Percentiles rank a stretch among this genome's conserved stretches.
These are phyloP conservation scores for Lysandra coridon DNA, from an alignment of 2,888 invertebrate genomes.

Conservation along the genomic window DNA sequence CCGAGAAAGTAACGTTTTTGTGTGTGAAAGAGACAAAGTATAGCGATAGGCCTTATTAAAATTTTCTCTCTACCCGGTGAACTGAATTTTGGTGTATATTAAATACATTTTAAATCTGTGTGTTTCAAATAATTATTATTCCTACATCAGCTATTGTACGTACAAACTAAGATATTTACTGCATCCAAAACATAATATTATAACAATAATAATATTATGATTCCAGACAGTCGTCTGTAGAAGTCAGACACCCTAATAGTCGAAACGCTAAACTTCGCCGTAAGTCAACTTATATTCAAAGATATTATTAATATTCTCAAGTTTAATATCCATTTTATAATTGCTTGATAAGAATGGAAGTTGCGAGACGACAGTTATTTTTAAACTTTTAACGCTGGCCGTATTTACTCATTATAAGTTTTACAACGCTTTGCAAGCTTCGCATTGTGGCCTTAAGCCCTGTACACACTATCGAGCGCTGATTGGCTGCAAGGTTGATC, in stretches of 20 bases:
- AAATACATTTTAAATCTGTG: too few species aligned
- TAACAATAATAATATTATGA: too few species aligned
- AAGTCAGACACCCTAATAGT: slow-evolving; percentile 10
- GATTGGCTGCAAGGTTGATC: neutral
- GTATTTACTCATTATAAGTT: slow-evolving; percentile 22
- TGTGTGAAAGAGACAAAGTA: too few species aligned
- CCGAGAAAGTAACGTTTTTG: too few species aligned
- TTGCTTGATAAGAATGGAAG: neutral
- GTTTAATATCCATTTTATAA: slow-evolving; percentile 28
- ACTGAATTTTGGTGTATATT: too few species aligned
- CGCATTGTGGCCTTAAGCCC: neutral
- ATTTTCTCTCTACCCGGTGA: too few species aligned
- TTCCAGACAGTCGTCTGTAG: neutral
- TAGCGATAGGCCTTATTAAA: too few species aligned
- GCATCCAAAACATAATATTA: too few species aligned
- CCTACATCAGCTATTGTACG: too few species aligned
- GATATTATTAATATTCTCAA: neutral
- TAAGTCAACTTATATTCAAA: slow-evolving; percentile 26
- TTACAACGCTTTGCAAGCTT: slow-evolving; percentile 9
- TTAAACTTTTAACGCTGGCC: slow-evolving; percentile 3
- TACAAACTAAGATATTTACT: too few species aligned
- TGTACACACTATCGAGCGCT: neutral
- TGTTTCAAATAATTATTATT: too few species aligned
- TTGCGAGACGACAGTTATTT: slow-evolving; percentile 17
- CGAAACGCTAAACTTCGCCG: neutral